Evolutionary conservation across 2,888 invertebrate genomes (phyloP), one percentile per base, ranked within the genome.

Genomic region (Brassicogethes aeneus): DNA sequence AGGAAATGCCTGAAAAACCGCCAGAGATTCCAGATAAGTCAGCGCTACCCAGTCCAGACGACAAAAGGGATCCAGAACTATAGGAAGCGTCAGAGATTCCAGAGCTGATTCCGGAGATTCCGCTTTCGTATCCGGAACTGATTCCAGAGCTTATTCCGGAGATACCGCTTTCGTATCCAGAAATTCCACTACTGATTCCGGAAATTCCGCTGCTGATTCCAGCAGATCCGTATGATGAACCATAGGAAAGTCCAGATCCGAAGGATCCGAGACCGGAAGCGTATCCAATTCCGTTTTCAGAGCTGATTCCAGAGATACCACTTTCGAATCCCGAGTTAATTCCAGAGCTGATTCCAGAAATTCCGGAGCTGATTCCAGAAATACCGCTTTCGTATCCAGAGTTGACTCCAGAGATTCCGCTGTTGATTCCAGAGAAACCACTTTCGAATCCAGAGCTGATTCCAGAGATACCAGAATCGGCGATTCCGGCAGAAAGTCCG

Each of bases 381-480:
- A 32, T 12, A 10, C 32, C 32, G 12, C 8, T 10, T 5, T 3
- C 5, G 14, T 10, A 32, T 5, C 32, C 32, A 32, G 32, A 32
- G 13, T 32, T 41, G 13, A 36, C 16, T n/a, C 38, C 44, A 8
- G 39, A 36, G 37, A 41, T 17, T 31, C 37, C 23, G 23, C 10
- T 23, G n/a, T n/a, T n/a, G 5, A 23, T 7, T 7, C 10, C 23
- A 23, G 23, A 5, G 23, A 10, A 5, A 23, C 41, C 41, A 15
- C 12, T 13, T 12, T 15, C 16, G 33, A 36, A 32, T 29, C 40
- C 39, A 13, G 42, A 38, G 16, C 37, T 42, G 15, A 31, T n/a
- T 7, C 39, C 35, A 17, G 16, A n/a, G 14, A 42, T 12, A 29
- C 37, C 34, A 30, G 32, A 15, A 15, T 17, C 16, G 13, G 13